Base-by-base conservation (phyloP, 2,113 vertebrate genomes). In the Pachypanchax playfairii region DNA sequence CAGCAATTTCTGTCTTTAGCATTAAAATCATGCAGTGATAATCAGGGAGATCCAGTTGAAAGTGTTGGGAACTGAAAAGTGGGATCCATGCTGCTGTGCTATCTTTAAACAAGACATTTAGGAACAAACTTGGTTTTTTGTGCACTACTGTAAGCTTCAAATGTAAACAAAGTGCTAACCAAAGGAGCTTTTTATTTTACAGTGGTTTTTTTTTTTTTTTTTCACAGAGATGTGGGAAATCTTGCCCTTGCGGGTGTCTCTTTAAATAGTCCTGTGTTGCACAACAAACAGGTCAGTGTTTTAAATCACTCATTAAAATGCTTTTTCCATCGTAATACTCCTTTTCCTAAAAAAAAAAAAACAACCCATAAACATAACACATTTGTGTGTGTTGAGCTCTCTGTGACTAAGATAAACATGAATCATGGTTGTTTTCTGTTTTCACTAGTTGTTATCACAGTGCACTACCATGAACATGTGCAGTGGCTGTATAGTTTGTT, bases 11-110 rank as follows among this genome's bases (percentile, higher is more conserved):
- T 55, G 78, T 53, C 54, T 60, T 70, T 79, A 75, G 65, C 77
- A 61, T 62, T 72, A 70, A 83, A 75, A 79, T 73, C 74, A 77
- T 79, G 83, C 44, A 59, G 80, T n/a, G 64, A 57, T 75, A 66
- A 77, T 81, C 75, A 84, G 4, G 79, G 29, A 75, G 77, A 77
- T 79, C 75, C 61, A 24, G 68, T 69, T 77, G 57, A 71, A 72
- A 80, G 65, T 50, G 61, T 11, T 1, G 17, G 35, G 29, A 20
- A 22, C 10, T 48, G 48, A 17, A n/a, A 46, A 55, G 13, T 26
- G 64, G 65, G 18, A 29, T 56, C 51, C 60, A 38, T 53, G 55
- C 65, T 68, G 67, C 65, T 54, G 35, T 25, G n/a, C 66, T 21
- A 25, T 61, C n/a, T n/a, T n/a, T n/a, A n/a, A n/a, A n/a, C n/a